phyloP scores from a whole-genome alignment of 2,888 invertebrate species.

The Cataglyphis albicans region DNA sequence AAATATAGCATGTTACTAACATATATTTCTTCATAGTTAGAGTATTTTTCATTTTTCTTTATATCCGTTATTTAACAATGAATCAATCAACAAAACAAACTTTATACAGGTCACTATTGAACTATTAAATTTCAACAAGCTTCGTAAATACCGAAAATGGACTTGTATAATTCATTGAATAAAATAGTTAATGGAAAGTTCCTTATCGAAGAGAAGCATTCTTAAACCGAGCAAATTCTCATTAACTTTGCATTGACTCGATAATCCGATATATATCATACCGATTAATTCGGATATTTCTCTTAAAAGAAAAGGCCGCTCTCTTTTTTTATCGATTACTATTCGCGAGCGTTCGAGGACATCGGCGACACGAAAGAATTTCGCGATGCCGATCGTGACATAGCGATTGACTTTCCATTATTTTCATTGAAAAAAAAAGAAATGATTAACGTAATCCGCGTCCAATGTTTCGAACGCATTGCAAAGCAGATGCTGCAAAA shows the following conservation, averaged over 20 bases:
- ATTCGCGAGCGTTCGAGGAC: conserved; percentile 15
- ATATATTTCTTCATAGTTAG: background rate
- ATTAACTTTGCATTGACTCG: conserved; percentile 43
- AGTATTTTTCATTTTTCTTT: background rate
- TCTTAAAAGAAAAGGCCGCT: conserved; percentile 21
- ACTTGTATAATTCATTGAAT: conserved; percentile 39
- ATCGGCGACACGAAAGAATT: conserved; percentile 30
- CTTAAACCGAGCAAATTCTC: conserved; percentile 15
- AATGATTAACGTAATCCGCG: conserved; percentile 48
- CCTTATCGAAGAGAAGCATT: conserved; percentile 15
- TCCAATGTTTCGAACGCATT: conserved; percentile 37
- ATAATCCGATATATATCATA: conserved; percentile 26
- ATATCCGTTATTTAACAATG: conserved; percentile 3
- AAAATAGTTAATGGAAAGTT: conserved; percentile 40
- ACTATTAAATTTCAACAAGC: conserved; percentile 14
- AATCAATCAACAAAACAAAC: background rate
- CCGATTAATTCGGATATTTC: conserved; percentile 30
- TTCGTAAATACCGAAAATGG: conserved; percentile 25
- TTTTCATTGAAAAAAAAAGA: conserved; percentile 36
- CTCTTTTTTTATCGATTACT: conserved; percentile 27
- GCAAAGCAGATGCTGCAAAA: conserved; percentile 45
- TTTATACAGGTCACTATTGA: background rate
- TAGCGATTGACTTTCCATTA: conserved; percentile 72
- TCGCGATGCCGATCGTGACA: conserved; percentile 58
- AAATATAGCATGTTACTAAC: too few species aligned